phyloP scores from a whole-genome alignment of 2,797 vertebrate species.

The Etheostoma nigrum region DNA sequence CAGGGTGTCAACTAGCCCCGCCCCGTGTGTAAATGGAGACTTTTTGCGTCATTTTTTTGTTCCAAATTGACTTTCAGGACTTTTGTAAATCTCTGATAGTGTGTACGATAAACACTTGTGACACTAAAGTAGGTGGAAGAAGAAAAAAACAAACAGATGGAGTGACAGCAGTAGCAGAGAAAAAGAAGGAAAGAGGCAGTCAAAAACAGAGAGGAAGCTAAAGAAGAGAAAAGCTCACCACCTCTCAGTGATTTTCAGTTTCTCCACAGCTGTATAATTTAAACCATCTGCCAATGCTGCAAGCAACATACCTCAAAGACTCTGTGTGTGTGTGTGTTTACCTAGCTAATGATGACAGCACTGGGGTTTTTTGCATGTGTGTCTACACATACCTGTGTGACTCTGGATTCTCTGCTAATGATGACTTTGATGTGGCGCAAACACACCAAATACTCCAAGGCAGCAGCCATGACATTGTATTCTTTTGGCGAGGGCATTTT shows the following conservation, averaged over 20 bases:
- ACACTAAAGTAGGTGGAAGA: background rate
- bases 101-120: background rate
- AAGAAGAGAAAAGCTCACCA: conserved; percentile 16
- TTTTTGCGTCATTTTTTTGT: too few relatives aligned
- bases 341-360: conserved; percentile 51
- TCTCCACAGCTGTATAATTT: conserved; percentile 50
- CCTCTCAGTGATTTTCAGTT: conserved; percentile 25
- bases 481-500: conserved; percentile 37
- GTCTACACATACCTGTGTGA: conserved; percentile 32
- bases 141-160: background rate
- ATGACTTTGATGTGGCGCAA: conserved; percentile 46
- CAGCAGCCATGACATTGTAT: conserved; percentile 11
- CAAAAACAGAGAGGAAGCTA: conserved; percentile 18
- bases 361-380: background rate
- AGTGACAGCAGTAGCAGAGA: background rate
- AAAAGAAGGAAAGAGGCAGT: background rate
- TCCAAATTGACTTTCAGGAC: too few relatives aligned
- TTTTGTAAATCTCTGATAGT: too few relatives aligned
- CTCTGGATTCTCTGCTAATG: conserved; percentile 44
- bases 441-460: conserved; percentile 19
- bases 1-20: too few relatives aligned
- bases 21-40: too few relatives aligned
- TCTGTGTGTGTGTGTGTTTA: conserved; percentile 10
- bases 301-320: conserved; percentile 32
- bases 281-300: conserved; percentile 51